Evolutionary conservation across 2,797 vertebrate genomes (phyloP).

Genomic region (Falco concolor): DNA sequence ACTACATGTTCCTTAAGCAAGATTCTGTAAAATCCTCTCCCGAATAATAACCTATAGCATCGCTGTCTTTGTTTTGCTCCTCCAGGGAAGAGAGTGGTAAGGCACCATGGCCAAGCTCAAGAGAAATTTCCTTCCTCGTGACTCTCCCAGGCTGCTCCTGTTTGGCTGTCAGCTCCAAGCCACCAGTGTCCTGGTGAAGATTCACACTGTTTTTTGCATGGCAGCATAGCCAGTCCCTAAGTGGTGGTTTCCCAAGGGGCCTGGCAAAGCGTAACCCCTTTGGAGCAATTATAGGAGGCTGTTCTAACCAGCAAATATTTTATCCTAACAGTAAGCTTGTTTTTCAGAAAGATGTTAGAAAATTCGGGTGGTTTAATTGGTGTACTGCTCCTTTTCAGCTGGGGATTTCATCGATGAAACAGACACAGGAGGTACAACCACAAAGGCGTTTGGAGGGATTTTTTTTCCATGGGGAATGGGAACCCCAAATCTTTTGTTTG

Average conservation of each 20-base stretch:
- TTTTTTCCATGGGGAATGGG: not conserved
- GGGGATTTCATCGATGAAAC: not conserved
- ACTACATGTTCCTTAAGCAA: not conserved
- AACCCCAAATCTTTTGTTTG: not conserved
- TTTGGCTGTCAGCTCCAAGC: not conserved
- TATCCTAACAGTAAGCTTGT: not conserved
- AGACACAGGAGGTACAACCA: not conserved
- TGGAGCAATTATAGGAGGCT: not conserved
- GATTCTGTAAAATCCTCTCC: conserved; percentile 4
- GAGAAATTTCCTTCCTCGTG: not conserved
- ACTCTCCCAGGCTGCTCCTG: not conserved
- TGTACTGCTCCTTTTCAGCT: not conserved
- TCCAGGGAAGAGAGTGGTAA: not conserved
- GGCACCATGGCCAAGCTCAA: not conserved
- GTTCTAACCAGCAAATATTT: not conserved
- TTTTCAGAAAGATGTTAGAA: not conserved
- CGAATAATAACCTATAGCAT: not conserved
- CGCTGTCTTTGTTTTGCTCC: not conserved
- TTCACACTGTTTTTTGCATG: not conserved
- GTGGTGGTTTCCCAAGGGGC: not conserved
- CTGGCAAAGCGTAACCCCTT: not conserved
- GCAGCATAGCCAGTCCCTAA: not conserved
- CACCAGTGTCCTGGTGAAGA: not conserved
- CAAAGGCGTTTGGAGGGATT: not conserved
- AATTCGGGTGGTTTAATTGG: not conserved